Evolutionary conservation across 1,140 invertebrate genomes (phyloP).

Genomic region (Magallana gigas): DNA sequence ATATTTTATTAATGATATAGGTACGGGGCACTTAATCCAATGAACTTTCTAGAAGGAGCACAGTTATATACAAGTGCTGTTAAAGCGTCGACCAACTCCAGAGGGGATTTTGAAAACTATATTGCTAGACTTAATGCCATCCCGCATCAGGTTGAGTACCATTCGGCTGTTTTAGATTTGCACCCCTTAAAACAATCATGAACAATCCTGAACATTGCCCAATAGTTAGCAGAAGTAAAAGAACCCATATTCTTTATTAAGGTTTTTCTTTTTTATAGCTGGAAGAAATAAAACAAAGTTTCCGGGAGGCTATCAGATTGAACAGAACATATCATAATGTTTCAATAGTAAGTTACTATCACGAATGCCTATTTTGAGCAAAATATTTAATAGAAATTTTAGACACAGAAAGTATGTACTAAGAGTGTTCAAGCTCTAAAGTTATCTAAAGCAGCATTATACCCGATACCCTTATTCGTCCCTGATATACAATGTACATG

Average conservation of each 20-base stretch:
- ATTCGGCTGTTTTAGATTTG: too few species aligned
- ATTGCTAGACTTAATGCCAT: constrained; percentile 64
- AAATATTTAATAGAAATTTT: too few species aligned
- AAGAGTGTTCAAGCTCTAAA: too few species aligned
- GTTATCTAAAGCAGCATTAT: too few species aligned
- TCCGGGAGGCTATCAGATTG: constrained; percentile 58
- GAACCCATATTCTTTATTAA: not conserved
- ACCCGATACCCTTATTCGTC: too few species aligned
- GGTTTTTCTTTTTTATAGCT: not conserved
- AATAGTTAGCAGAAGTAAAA: too few species aligned
- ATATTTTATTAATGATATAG: constrained; percentile 36
- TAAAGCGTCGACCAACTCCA: constrained; percentile 62
- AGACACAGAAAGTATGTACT: too few species aligned
- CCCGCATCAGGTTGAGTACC: constrained; percentile 61
- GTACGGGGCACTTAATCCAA: constrained; percentile 68
- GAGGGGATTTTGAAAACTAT: constrained; percentile 72
- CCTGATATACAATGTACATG: too few species aligned
- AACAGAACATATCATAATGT: constrained; percentile 61
- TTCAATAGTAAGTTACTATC: not conserved
- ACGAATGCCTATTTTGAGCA: too few species aligned
- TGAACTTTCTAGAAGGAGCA: constrained; percentile 71
- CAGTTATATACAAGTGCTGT: constrained; percentile 62
- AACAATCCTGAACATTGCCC: too few species aligned
- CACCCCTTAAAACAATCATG: too few species aligned
- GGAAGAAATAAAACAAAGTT: constrained; percentile 40